A percentile compares a stretch with the other conserved stretches of the same genome.
phyloP scores from a whole-genome alignment of 1,140 invertebrate species.

The Zaprionus capensis region DNA sequence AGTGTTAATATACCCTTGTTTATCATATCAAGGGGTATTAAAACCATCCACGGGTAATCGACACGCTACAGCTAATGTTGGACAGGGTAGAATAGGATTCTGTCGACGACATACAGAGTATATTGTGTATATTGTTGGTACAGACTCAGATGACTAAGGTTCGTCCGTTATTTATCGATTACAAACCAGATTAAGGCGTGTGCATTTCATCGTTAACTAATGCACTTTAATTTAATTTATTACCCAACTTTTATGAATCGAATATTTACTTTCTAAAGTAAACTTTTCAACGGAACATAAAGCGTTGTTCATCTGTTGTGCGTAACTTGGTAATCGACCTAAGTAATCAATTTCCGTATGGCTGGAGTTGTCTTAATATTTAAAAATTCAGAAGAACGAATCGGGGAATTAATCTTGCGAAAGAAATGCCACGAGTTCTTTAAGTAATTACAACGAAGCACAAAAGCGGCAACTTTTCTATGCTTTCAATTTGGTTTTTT shows the following conservation, averaged over 20 bases:
- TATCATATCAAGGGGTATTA: not conserved
- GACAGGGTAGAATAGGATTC: not conserved
- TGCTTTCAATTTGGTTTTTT: conserved; percentile 25
- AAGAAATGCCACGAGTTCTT: conserved; percentile 7
- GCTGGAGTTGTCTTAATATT: not conserved
- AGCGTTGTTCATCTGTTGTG: not conserved
- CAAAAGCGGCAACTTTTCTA: conserved; percentile 10
- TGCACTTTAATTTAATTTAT: not conserved
- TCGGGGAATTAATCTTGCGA: conserved; percentile 8
- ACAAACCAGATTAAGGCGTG: not conserved
- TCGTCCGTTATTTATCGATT: not conserved
- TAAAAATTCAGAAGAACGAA: not conserved
- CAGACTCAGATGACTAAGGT: not conserved
- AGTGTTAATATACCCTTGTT: not conserved
- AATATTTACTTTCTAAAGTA: not conserved
- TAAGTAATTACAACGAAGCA: conserved; percentile 34
- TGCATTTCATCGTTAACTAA: not conserved
- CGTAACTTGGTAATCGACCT: not conserved
- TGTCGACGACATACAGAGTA: not conserved
- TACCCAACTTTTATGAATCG: not conserved
- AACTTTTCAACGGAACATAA: not conserved
- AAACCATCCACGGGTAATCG: not conserved
- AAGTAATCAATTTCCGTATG: not conserved
- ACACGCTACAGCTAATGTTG: not conserved
- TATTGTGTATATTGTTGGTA: not conserved